These are phyloP conservation scores for Rousettus madagascariensis DNA, from an alignment of 2,797 vertebrate genomes.

Conservation along the genomic window DNA sequence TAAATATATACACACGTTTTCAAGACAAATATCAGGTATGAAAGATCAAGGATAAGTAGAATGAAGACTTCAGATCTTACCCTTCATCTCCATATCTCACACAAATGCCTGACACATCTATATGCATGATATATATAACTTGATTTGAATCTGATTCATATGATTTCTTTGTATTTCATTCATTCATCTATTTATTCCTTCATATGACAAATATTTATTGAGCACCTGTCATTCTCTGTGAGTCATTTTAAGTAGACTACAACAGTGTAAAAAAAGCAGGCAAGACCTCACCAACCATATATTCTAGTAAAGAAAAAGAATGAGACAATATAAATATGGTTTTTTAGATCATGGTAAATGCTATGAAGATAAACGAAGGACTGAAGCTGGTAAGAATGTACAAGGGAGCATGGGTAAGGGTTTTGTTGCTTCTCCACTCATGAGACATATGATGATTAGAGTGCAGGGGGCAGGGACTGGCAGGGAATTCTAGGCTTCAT, in stretches of 20 bases:
- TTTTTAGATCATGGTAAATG: not conserved
- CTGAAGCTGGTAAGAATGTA: not conserved
- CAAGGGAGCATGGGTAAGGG: accelerated
- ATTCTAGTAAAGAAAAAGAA: not conserved
- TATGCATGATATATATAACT: not conserved
- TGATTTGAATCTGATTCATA: not conserved
- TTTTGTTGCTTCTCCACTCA: not conserved
- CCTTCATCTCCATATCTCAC: not conserved
- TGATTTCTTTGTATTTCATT: not conserved
- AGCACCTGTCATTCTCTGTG: not conserved
- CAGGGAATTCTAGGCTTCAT: not conserved
- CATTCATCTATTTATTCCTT: not conserved
- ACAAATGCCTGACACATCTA: not conserved
- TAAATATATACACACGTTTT: not conserved
- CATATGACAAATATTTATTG: not conserved
- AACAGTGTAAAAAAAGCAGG: not conserved
- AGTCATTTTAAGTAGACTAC: not conserved
- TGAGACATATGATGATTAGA: not conserved
- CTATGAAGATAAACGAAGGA: not conserved
- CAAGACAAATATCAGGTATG: not conserved
- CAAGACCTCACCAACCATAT: not conserved
- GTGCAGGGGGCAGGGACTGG: not conserved
- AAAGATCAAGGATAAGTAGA: not conserved
- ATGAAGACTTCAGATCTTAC: not conserved
- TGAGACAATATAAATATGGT: not conserved